A percentile compares a stretch with the other conserved stretches of the same genome.
phyloP scores from a whole-genome alignment of 92 coral and sea anemone species.

The Paramuricea clavata region DNA sequence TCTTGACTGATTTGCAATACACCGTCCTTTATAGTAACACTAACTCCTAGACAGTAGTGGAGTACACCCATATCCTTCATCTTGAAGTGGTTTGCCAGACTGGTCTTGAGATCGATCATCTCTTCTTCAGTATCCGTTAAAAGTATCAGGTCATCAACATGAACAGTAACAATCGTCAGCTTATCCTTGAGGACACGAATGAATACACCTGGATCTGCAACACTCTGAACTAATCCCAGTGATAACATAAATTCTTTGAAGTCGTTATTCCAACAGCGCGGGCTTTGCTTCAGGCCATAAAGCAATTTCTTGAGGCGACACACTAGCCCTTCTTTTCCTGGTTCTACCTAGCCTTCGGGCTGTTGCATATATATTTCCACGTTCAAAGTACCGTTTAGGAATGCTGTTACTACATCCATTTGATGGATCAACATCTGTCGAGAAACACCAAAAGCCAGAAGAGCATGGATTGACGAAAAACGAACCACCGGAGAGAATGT shows the following conservation, averaged over 20 bases:
- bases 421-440: conserved; percentile 3
- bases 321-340: not conserved
- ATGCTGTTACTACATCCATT: conserved; percentile 2
- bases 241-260: not conserved
- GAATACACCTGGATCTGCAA: not conserved
- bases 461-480: conserved; percentile 10
- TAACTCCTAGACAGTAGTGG: not conserved
- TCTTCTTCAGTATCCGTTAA: conserved; percentile 13
- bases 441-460: conserved; percentile 28
- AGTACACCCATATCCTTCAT: conserved; percentile 15
- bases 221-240: not conserved
- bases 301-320: not conserved
- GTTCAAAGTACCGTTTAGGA: not conserved
- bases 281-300: not conserved
- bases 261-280: not conserved
- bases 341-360: no score
- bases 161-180: not conserved
- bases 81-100: conserved; percentile 15
- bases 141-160: conserved; percentile 3
- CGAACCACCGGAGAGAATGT: conserved; percentile 11
- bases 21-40: not conserved
- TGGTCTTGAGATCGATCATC: not conserved
- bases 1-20: not conserved
- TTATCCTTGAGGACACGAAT: not conserved
- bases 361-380: not conserved